phyloP scores from a whole-genome alignment of 2,113 vertebrate genomes.

The Saguinus imperator region DNA sequence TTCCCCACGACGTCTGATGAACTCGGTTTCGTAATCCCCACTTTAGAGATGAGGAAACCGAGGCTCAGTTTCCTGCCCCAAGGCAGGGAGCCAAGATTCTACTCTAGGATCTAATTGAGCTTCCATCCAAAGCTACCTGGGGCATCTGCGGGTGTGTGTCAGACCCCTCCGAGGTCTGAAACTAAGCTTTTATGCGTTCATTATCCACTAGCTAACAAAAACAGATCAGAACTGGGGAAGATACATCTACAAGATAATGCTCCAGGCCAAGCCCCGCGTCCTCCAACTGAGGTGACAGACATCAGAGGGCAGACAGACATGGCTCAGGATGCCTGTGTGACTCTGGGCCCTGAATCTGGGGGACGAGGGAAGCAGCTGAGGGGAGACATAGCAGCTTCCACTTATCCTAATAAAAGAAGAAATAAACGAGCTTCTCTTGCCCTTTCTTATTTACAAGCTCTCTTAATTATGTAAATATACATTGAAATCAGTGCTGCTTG shows the following conservation, averaged over 20 bases:
- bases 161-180: background rate
- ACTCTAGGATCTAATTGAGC: rapidly evolving
- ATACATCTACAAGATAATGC: too few species aligned
- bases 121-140: rapidly evolving
- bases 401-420: too few species aligned
- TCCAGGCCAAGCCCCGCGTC: too few species aligned
- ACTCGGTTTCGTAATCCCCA: background rate
- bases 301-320: too few species aligned
- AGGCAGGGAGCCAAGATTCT: background rate
- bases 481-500: background rate
- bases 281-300: too few species aligned
- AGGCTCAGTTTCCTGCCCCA: background rate
- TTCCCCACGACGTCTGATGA: background rate
- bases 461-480: background rate
- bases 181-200: background rate
- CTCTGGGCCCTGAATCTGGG: too few species aligned
- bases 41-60: background rate
- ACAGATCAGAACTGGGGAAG: too few species aligned
- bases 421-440: too few species aligned
- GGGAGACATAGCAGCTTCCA: too few species aligned
- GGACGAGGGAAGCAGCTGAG: too few species aligned
- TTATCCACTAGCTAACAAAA: background rate
- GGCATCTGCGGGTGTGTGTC: background rate
- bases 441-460: background rate
- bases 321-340: too few species aligned